These are phyloP conservation scores for Lepisosteus osseus DNA, from an alignment of 2,113 vertebrate species.

Conservation along the genomic window DNA sequence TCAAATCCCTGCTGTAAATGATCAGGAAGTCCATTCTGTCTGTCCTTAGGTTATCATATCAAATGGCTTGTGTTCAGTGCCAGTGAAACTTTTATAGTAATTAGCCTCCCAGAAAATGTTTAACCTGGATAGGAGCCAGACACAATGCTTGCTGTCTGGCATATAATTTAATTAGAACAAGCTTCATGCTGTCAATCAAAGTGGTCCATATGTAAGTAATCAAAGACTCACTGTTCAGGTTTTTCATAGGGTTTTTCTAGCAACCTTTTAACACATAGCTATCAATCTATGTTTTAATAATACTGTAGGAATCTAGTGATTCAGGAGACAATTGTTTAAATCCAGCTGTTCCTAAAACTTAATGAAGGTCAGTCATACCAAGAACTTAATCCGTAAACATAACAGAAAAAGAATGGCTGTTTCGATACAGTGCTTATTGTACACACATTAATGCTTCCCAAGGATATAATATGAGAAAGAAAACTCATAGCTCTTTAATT, in stretches of 20 bases:
- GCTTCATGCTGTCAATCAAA: not conserved
- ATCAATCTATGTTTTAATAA: conserved; percentile 7
- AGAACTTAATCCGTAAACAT: not conserved
- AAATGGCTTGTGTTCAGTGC: not conserved
- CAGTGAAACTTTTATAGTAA: not conserved
- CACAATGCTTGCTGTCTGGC: not conserved
- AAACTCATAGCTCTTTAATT: no score
- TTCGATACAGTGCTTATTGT: no score
- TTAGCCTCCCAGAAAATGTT: not conserved
- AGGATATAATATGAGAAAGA: no score
- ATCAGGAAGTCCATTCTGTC: not conserved
- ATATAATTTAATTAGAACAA: not conserved
- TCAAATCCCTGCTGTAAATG: not conserved
- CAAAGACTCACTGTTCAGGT: not conserved
- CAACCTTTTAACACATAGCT: not conserved
- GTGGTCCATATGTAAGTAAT: conserved; percentile 15
- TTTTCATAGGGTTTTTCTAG: not conserved
- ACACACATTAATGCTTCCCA: no score
- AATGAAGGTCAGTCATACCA: not conserved
- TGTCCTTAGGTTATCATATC: not conserved
- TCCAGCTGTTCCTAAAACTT: not conserved
- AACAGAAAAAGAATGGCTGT: no score
- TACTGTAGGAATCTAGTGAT: not conserved
- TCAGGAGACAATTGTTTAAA: not conserved
- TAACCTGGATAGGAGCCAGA: conserved; percentile 2